These are phyloP conservation scores for Gonioctena quinquepunctata DNA, from an alignment of 1,140 invertebrate genomes.

Conservation along the genomic window DNA sequence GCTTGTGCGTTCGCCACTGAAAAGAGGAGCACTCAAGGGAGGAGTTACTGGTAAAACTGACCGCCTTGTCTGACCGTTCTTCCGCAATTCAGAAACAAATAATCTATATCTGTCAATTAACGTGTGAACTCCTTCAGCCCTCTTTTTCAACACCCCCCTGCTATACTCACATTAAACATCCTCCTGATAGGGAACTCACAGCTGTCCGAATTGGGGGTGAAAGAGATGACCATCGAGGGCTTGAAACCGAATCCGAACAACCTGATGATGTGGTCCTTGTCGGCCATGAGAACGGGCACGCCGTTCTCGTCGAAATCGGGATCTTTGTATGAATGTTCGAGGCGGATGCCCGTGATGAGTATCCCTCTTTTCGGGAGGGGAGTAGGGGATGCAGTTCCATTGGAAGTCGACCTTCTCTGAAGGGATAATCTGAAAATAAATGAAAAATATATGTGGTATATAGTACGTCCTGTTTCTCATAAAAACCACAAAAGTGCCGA, in stretches of 20 bases:
- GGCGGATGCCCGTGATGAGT: slow-evolving; percentile 53
- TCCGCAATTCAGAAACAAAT: too few species aligned
- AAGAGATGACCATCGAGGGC: slow-evolving; percentile 68
- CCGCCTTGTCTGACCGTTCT: too few species aligned
- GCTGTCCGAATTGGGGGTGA: slow-evolving; percentile 64
- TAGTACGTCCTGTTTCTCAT: too few species aligned
- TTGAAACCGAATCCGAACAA: slow-evolving; percentile 76
- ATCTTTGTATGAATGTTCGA: slow-evolving; percentile 66
- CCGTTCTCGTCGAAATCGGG: slow-evolving; percentile 65
- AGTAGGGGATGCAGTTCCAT: not conserved
- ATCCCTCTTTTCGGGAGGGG: not conserved
- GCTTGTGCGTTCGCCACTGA: too few species aligned
- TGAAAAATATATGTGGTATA: too few species aligned
- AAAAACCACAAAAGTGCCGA: too few species aligned
- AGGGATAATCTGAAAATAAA: slow-evolving; percentile 10
- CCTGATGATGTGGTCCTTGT: slow-evolving; percentile 63
- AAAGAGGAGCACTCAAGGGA: too few species aligned
- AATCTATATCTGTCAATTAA: too few species aligned
- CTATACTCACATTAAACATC: slow-evolving; percentile 54
- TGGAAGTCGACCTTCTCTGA: slow-evolving; percentile 16
- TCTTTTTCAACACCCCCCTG: too few species aligned
- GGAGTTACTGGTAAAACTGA: too few species aligned
- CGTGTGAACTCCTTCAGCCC: too few species aligned
- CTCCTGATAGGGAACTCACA: slow-evolving; percentile 61
- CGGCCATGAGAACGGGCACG: slow-evolving; percentile 68